phyloP scores from a whole-genome alignment of 2,888 invertebrate species.

The Hoplodrina blanda region DNA sequence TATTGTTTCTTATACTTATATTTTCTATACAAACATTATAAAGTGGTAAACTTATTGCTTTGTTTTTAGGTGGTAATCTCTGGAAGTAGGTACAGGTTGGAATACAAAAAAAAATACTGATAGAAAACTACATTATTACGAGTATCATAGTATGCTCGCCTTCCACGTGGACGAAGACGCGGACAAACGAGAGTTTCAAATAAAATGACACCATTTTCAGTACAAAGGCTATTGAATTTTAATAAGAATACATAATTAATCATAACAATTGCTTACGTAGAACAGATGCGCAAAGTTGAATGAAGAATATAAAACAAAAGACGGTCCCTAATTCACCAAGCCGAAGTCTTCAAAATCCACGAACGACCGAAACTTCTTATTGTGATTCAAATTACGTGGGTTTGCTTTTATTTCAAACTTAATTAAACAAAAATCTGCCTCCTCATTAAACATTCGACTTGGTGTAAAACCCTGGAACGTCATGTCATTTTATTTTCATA shows the following conservation, averaged over 20 bases:
- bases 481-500: conserved; percentile 43
- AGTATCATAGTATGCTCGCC: no score
- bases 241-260: conserved; percentile 24
- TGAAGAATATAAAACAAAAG: conserved; percentile 56
- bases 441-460: conserved; percentile 70
- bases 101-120: no score
- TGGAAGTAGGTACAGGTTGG: no score
- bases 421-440: conserved; percentile 70
- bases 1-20: no score
- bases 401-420: conserved; percentile 68
- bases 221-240: conserved; percentile 2
- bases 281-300: conserved; percentile 29
- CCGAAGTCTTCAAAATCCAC: conserved; percentile 31
- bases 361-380: conserved; percentile 57
- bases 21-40: no score
- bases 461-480: conserved; percentile 49
- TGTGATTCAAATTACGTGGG: conserved; percentile 66
- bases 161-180: no score
- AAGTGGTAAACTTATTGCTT: no score
- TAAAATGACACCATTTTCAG: not conserved
- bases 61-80: no score
- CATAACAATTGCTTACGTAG: conserved; percentile 30
- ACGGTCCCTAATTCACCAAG: conserved; percentile 42
- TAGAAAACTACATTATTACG: no score
- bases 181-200: not conserved